Evolutionary conservation across 92 coral and sea anemone species (phyloP).

Genomic region (Siderastrea radians): DNA sequence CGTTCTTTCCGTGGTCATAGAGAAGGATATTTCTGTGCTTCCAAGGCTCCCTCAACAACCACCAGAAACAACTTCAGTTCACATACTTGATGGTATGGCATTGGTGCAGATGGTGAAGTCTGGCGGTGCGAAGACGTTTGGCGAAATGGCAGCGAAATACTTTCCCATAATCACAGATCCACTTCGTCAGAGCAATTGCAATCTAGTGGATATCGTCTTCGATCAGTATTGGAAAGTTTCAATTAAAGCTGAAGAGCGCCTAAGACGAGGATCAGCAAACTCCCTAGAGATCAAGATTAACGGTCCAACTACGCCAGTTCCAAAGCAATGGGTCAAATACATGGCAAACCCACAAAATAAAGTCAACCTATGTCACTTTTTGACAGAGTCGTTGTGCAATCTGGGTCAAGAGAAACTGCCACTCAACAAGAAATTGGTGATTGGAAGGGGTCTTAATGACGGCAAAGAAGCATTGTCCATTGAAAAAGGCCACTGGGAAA

Average conservation of each 20-base stretch:
- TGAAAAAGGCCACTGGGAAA: not conserved
- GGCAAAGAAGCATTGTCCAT: conserved; percentile 33
- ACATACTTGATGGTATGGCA: conserved; percentile 64
- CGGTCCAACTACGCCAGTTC: conserved; percentile 51
- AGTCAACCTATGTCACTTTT: conserved; percentile 17
- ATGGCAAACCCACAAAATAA: conserved; percentile 60
- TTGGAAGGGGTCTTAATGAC: conserved; percentile 52
- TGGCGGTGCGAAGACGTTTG: conserved; percentile 50
- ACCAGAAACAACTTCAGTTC: not conserved
- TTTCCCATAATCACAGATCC: conserved; percentile 12
- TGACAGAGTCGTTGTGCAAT: conserved; percentile 25
- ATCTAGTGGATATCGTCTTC: conserved; percentile 35
- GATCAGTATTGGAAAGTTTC: conserved; percentile 50
- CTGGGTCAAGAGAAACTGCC: conserved; percentile 11
- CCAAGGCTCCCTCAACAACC: conserved; percentile 35
- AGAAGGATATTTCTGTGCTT: conserved; percentile 4
- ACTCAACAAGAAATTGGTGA: not conserved
- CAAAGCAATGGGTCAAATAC: conserved; percentile 59
- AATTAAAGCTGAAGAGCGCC: conserved; percentile 47
- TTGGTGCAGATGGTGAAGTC: conserved; percentile 48
- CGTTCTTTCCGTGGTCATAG: conserved; percentile 35
- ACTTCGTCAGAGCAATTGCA: not conserved
- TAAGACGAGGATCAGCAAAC: conserved; percentile 35
- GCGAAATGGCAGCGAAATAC: conserved; percentile 47
- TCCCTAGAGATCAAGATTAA: conserved; percentile 36